These are phyloP conservation scores for Phrynocephalus vlangalii DNA, from an alignment of 2,797 vertebrate genomes.

Conservation along the genomic window DNA sequence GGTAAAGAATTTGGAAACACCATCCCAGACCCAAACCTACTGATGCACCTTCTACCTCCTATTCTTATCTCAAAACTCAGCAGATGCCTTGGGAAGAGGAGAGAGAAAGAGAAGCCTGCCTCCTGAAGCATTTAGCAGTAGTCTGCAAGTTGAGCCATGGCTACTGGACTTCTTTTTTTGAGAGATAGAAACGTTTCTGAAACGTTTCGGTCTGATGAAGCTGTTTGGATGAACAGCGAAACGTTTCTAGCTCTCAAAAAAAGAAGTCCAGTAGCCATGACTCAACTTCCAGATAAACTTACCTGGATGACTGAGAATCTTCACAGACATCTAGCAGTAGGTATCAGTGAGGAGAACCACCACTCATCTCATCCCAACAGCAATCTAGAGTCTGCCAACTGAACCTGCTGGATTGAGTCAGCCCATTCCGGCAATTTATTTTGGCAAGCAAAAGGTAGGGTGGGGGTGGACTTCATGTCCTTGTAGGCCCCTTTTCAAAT, in stretches of 20 bases:
- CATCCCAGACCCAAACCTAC: not conserved
- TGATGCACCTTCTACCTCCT: not conserved
- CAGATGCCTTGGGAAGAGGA: not conserved
- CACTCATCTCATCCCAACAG: not conserved
- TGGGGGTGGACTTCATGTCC: not conserved
- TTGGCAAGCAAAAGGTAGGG: not conserved
- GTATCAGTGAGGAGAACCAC: not conserved
- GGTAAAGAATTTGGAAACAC: no score
- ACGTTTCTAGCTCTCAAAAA: no score
- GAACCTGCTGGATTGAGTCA: not conserved
- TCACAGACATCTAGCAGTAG: not conserved
- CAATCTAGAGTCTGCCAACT: not conserved
- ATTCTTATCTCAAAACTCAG: not conserved
- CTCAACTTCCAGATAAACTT: no score
- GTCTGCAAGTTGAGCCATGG: no score
- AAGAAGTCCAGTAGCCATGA: no score
- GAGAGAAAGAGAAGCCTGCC: not conserved
- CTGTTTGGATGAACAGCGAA: no score
- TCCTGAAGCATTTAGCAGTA: not conserved
- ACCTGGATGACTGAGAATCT: no score
- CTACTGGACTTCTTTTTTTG: no score
- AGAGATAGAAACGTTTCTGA: no score
- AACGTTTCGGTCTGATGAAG: no score
- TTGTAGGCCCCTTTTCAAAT: no score
- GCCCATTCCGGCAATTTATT: not conserved